Conservation (phyloP, 1,140 invertebrate genomes). For the Heliconius melpomene region DNA sequence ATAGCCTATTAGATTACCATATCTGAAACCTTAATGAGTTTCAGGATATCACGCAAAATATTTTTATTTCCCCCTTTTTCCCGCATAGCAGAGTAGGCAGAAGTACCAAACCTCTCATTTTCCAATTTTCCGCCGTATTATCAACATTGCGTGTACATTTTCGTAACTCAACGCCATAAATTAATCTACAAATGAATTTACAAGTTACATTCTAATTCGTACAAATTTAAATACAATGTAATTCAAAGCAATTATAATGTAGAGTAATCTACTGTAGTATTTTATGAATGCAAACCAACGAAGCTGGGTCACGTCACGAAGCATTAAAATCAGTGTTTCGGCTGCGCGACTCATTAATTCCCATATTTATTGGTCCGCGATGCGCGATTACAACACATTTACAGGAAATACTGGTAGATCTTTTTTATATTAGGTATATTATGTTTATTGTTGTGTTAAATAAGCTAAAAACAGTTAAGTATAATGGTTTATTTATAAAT, state of each 20-base stretch:
- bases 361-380: slow-evolving; percentile 55
- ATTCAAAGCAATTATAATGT: neutral
- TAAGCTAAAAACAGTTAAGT: no score
- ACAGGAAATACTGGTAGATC: neutral
- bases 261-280: neutral
- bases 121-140: no score
- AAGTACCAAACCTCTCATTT: no score
- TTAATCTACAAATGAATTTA: neutral
- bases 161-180: no score
- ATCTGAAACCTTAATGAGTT: no score
- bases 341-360: slow-evolving; percentile 65
- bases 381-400: slow-evolving; percentile 27
- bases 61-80: no score
- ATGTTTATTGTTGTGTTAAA: neutral
- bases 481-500: no score
- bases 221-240: neutral
- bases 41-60: no score
- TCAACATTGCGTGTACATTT: no score
- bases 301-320: slow-evolving; percentile 48
- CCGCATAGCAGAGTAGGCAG: no score
- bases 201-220: neutral
- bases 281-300: slow-evolving; percentile 19
- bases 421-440: neutral
- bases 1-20: no score
- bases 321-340: slow-evolving; percentile 67